phyloP scores from a whole-genome alignment of 2,113 vertebrate species.

The Astatoreochromis straeleni region DNA sequence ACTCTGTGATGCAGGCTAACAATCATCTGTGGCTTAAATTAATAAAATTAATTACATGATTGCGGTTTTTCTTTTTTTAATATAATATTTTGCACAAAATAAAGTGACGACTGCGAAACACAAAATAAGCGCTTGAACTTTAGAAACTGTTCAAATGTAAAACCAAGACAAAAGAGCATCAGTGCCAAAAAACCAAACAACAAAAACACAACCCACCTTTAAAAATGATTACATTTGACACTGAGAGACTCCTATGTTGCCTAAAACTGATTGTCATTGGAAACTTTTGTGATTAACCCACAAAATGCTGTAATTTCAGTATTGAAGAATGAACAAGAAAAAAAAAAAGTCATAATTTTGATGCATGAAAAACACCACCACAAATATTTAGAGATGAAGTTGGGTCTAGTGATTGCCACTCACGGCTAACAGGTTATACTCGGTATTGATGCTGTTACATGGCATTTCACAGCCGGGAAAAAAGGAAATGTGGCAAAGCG shows the following conservation, averaged over 20 bases:
- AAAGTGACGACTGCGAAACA: slow-evolving; percentile 10
- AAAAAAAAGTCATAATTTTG: not conserved
- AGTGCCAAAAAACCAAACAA: not conserved
- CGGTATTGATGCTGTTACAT: not conserved
- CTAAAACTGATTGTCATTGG: slow-evolving; percentile 39
- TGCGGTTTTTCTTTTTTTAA: not conserved
- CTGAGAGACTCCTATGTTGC: not conserved
- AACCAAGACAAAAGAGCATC: not conserved
- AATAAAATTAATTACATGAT: not conserved
- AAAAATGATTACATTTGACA: not conserved
- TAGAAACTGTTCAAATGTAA: not conserved
- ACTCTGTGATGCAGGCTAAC: not conserved
- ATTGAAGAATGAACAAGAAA: not conserved
- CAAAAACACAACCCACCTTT: not conserved
- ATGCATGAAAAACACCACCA: not conserved
- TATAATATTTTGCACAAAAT: slow-evolving; percentile 9
- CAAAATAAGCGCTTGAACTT: not conserved
- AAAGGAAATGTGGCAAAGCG: not conserved
- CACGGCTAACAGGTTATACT: not conserved
- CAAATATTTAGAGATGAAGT: not conserved
- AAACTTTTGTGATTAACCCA: not conserved
- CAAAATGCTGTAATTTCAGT: not conserved
- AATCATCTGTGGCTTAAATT: not conserved
- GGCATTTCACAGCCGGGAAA: not conserved
- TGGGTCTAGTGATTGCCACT: not conserved